phyloP scores from a whole-genome alignment of 2,797 vertebrate genomes.

The Mycteria americana region DNA sequence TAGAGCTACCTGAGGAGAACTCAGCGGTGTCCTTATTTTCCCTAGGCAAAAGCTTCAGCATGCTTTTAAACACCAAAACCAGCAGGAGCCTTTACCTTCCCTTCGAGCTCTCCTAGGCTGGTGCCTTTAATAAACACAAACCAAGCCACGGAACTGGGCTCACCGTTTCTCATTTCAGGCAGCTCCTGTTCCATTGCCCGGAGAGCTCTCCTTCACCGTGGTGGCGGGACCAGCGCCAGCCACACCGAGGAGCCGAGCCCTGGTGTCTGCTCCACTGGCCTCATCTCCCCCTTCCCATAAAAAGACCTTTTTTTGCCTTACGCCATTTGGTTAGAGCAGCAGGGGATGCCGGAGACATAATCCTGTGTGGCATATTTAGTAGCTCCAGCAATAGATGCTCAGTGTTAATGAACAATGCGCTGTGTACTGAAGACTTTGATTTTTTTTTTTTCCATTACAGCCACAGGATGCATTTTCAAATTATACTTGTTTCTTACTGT shows the following conservation, averaged over 20 bases:
- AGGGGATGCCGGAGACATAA: fast-evolving
- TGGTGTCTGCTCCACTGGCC: background rate
- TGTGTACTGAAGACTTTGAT: background rate
- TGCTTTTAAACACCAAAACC: background rate
- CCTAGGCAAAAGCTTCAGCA: background rate
- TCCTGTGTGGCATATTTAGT: background rate
- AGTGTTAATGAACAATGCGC: background rate
- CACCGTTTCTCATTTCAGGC: background rate
- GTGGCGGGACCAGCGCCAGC: background rate
- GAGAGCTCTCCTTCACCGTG: background rate
- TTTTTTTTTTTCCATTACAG: background rate
- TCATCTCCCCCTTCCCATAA: background rate
- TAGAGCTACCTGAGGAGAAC: background rate
- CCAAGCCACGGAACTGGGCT: background rate
- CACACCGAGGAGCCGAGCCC: fast-evolving
- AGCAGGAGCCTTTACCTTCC: background rate
- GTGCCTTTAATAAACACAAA: background rate
- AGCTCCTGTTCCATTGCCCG: background rate
- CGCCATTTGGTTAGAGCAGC: background rate
- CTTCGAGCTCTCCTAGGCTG: background rate
- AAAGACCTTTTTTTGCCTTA: background rate
- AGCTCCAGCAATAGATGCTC: background rate
- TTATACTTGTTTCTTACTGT: background rate
- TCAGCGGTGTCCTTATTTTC: background rate
- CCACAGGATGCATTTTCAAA: background rate